These are phyloP conservation scores for Drosophila ochracea DNA, from an alignment of 2,888 invertebrate species.

Conservation along the genomic window DNA sequence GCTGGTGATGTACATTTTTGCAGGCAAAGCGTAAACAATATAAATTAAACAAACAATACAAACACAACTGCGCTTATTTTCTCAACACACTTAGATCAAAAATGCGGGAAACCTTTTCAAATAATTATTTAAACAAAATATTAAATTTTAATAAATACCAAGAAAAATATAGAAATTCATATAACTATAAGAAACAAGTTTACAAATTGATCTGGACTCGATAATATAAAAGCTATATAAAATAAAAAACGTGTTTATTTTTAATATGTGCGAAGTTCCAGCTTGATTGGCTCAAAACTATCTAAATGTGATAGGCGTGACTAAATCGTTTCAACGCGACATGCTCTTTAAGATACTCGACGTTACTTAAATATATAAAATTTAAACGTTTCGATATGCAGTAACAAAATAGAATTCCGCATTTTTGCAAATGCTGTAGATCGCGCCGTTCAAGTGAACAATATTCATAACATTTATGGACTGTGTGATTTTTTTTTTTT, in stretches of 20 bases:
- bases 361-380: conserved; percentile 1
- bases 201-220: conserved; percentile 6
- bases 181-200: conserved; percentile 13
- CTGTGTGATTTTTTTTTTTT: not conserved
- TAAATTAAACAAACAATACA: too few relatives aligned
- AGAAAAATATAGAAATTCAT: conserved; percentile 14
- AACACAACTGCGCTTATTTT: not conserved
- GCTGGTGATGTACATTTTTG: not conserved
- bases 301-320: conserved; percentile 19
- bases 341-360: conserved; percentile 8
- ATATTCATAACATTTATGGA: conserved; percentile 9
- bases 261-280: conserved; percentile 9
- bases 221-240: conserved; percentile 1
- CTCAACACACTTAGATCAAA: not conserved
- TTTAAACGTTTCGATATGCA: conserved; percentile 10
- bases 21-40: not conserved
- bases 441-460: not conserved
- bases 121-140: conserved; percentile 10
- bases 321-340: not conserved
- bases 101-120: not conserved
- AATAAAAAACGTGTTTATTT: not conserved
- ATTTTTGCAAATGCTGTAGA: conserved; percentile 8
- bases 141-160: conserved; percentile 20
- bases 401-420: conserved; percentile 6
- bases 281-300: conserved; percentile 24